Base-by-base conservation (phyloP, 2,888 invertebrate genomes). In the Macrosoma leucophasiata region DNA sequence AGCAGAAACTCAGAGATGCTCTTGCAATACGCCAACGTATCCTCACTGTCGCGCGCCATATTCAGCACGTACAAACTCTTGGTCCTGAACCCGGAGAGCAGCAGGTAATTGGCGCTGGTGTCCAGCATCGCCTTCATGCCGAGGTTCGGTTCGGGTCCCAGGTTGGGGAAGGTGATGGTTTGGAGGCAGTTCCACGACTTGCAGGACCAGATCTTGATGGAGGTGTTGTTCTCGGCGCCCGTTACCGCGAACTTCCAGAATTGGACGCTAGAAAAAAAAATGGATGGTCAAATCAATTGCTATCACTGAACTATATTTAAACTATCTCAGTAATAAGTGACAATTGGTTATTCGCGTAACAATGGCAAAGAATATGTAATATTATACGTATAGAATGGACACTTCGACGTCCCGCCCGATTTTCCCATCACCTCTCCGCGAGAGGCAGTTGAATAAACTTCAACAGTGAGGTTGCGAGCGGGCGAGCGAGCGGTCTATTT, bases 241-340 rank as follows among this genome's bases (percentile, higher is more conserved):
- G 98, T 97, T 22, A 98, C 88, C 0, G 95, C 96, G 75, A 93
- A 97, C 71, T 96, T 96, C 98, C 98, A 98, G 74, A 97, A 96
- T 62, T 92, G 81, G 29, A 75, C 75, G 39, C 76, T 82, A 55
- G 1, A 51, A 41, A 31, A 23, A 11, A 9, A 8, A 9, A n/a
- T n/a, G n/a, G n/a, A n/a, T n/a, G n/a, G n/a, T n/a, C n/a, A n/a
- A n/a, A n/a, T n/a, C n/a, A n/a, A n/a, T n/a, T n/a, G n/a, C n/a
- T n/a, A n/a, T n/a, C n/a, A n/a, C n/a, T n/a, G n/a, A n/a, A n/a
- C n/a, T n/a, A n/a, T n/a, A n/a, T n/a, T n/a, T n/a, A n/a, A n/a
- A n/a, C n/a, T n/a, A n/a, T n/a, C n/a, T n/a, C n/a, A n/a, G n/a
- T n/a, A n/a, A n/a, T n/a, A n/a, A n/a, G n/a, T n/a, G n/a, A n/a